Evolutionary conservation across 2,113 vertebrate species (phyloP).

Genomic region (Bos taurus): ARS-UCD2.0 NC_037346.1:57919501-57920000

Average conservation of each 20-base stretch:
- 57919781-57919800: background rate
- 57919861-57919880: background rate
- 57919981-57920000: background rate
- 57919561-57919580: background rate
- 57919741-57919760: background rate
- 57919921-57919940: background rate
- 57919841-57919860: background rate
- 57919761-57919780: background rate
- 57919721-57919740: background rate
- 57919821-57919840: background rate
- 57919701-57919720: background rate
- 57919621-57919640: background rate
- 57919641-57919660: background rate
- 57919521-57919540: rapidly evolving
- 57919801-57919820: background rate
- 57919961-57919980: background rate
- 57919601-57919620: background rate
- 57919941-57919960: background rate
- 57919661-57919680: background rate
- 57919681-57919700: background rate
- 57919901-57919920: background rate
- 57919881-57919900: background rate
- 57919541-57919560: background rate
- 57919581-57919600: background rate
- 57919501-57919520: background rate